These are phyloP conservation scores for Morphnarchus princeps DNA, from an alignment of 2,113 vertebrate species.

Conservation along the genomic window DNA sequence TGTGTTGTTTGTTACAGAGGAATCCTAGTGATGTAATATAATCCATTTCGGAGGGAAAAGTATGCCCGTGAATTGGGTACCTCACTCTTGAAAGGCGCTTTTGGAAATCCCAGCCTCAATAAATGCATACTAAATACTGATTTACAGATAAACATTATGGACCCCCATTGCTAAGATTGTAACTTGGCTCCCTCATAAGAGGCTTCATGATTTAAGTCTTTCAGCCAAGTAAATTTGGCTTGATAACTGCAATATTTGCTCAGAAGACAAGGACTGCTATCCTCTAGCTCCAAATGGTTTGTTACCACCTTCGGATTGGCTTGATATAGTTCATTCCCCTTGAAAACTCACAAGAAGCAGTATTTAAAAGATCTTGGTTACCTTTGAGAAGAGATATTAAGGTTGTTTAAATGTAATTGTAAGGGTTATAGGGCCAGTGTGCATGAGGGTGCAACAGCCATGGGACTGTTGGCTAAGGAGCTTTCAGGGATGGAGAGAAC, in stretches of 20 bases:
- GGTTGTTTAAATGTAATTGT: neutral
- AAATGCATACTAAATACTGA: neutral
- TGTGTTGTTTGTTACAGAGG: neutral
- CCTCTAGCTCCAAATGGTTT: neutral
- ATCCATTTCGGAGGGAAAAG: neutral
- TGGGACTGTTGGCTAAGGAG: neutral
- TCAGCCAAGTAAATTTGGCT: conserved; percentile 19
- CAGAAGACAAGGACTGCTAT: neutral
- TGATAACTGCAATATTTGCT: neutral
- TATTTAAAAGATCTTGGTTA: neutral
- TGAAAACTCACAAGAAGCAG: neutral
- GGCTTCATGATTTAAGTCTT: neutral
- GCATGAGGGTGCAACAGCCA: neutral
- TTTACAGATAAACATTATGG: neutral
- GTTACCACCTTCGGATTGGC: neutral
- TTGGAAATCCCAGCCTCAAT: neutral
- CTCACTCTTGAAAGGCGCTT: neutral
- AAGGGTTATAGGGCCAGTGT: neutral
- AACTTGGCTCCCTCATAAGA: neutral
- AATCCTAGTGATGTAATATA: neutral
- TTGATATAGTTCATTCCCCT: neutral
- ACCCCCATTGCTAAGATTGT: neutral
- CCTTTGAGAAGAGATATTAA: neutral
- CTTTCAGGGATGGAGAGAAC: neutral
- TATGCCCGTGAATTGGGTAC: neutral